Conservation (phyloP, 2,888 invertebrate genomes). For the Tethea ocularis region DNA sequence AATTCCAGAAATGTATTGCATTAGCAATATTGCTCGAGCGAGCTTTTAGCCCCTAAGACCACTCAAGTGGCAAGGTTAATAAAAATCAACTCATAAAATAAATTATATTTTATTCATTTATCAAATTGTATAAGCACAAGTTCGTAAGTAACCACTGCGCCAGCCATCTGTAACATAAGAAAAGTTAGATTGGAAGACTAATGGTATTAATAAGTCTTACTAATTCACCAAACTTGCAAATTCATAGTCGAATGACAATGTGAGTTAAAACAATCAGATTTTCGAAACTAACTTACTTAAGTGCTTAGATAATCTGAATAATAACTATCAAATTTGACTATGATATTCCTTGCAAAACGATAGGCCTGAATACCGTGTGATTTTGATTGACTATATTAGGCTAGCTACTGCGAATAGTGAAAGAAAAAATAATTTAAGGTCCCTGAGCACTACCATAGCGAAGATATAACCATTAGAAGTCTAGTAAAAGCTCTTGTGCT, state of each 20-base stretch:
- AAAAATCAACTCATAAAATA: neutral
- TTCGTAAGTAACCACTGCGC: slow-evolving; percentile 86
- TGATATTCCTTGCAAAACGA: too few species aligned
- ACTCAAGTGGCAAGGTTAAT: neutral
- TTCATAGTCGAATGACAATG: neutral
- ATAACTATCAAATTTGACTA: neutral
- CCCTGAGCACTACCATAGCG: too few species aligned
- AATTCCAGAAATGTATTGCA: too few species aligned
- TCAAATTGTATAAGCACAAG: slow-evolving; percentile 81
- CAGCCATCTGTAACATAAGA: slow-evolving; percentile 77
- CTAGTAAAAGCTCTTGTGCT: too few species aligned
- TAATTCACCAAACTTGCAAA: neutral
- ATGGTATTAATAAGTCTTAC: slow-evolving; percentile 7
- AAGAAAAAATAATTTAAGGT: too few species aligned
- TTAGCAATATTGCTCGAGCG: too few species aligned
- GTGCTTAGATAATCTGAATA: neutral
- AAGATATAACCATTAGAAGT: too few species aligned
- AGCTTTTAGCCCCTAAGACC: too few species aligned
- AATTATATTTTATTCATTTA: slow-evolving; percentile 21
- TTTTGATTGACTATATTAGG: too few species aligned
- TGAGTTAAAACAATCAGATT: neutral
- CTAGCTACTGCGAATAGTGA: too few species aligned
- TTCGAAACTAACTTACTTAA: neutral
- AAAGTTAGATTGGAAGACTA: neutral
- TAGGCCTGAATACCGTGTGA: too few species aligned